These are phyloP conservation scores for Mallotus villosus DNA, from an alignment of 2,797 vertebrate genomes.

Conservation along the genomic window DNA sequence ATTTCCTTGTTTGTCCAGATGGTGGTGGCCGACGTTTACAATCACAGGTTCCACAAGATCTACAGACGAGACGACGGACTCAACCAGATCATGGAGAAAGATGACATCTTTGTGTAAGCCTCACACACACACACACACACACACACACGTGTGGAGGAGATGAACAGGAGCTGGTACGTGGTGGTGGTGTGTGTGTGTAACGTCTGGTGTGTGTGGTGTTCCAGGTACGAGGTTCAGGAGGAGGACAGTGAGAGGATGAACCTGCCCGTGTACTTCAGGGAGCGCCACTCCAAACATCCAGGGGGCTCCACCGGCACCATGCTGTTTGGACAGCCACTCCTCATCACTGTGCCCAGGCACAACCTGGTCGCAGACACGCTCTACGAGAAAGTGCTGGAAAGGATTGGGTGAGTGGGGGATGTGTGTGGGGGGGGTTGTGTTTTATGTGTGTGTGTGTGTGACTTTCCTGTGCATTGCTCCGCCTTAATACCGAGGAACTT, in stretches of 20 bases:
- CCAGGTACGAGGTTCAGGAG: constrained; percentile 90
- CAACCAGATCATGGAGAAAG: constrained; percentile 93
- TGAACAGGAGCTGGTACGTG: background rate
- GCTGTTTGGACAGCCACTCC: constrained; percentile 91
- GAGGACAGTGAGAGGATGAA: constrained; percentile 81
- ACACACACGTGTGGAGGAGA: background rate
- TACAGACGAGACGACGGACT: constrained; percentile 92
- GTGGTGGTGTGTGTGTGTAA: background rate
- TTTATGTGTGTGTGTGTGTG: background rate
- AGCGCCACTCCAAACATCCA: constrained; percentile 83
- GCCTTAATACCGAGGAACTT: too few relatives aligned
- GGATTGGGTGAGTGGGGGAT: constrained; percentile 82
- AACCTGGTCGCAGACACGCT: constrained; percentile 85
- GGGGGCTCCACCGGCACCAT: constrained; percentile 81
- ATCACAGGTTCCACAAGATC: constrained; percentile 97
- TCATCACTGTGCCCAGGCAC: constrained; percentile 87
- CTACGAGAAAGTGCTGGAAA: constrained; percentile 85
- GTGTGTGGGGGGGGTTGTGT: too few relatives aligned
- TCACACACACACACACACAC: background rate
- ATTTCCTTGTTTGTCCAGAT: constrained; percentile 77
- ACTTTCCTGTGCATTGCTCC: too few relatives aligned
- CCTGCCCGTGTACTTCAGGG: constrained; percentile 92
- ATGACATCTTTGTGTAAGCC: constrained; percentile 96
- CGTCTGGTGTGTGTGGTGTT: background rate
- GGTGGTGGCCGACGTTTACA: constrained; percentile 97